Evolutionary conservation across 2,113 vertebrate species (phyloP).

Genomic region (Alaudala cheleensis): DNA sequence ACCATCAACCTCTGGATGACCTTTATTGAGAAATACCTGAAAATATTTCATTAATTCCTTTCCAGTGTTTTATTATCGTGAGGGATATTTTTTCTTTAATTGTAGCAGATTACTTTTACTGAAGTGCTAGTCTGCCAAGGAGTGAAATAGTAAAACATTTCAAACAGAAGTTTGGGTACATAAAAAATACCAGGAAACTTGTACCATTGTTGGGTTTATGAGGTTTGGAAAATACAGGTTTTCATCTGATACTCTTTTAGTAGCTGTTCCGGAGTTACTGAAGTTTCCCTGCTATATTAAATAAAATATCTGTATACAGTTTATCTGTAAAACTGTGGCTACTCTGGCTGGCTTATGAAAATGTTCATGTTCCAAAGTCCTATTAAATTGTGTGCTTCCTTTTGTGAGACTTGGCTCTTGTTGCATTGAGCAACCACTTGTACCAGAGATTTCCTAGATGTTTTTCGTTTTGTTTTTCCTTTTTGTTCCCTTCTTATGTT

Average conservation of each 20-base stretch:
- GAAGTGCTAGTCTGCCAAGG: background rate
- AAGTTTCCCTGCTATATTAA: background rate
- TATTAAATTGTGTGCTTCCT: background rate
- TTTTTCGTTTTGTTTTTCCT: background rate
- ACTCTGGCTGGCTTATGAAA: background rate
- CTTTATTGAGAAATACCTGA: background rate
- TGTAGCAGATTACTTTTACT: background rate
- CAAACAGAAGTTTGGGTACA: background rate
- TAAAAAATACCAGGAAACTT: background rate
- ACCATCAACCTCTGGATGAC: background rate
- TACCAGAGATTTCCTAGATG: background rate
- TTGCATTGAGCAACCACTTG: background rate
- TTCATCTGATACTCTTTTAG: background rate
- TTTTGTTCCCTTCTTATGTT: background rate
- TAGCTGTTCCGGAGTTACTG: background rate
- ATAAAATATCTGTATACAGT: background rate
- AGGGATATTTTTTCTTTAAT: background rate
- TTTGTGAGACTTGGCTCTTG: background rate
- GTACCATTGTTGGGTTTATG: background rate
- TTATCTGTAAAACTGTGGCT: background rate
- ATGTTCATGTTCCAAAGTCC: background rate
- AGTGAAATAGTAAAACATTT: background rate
- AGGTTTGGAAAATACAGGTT: background rate
- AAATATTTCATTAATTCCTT: background rate
- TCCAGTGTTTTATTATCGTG: background rate